These are phyloP conservation scores for Ptilonorhynchus violaceus DNA, from an alignment of 2,113 vertebrate genomes.

Conservation along the genomic window DNA sequence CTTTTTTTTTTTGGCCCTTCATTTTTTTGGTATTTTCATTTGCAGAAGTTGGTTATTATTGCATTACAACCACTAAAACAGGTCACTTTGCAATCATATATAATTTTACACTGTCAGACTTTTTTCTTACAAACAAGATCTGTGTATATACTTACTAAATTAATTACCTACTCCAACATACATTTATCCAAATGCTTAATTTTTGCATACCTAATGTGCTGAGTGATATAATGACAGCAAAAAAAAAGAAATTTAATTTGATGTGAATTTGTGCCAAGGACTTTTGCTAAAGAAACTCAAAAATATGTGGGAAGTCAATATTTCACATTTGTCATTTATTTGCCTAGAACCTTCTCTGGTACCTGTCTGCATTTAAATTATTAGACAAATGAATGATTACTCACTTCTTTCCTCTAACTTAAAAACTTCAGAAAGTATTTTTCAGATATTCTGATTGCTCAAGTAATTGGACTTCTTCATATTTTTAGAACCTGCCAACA, in stretches of 20 bases:
- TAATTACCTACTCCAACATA: neutral
- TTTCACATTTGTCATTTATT: conserved; percentile 17
- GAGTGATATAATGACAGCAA: neutral
- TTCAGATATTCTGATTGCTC: neutral
- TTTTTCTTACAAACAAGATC: neutral
- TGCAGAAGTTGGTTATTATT: neutral
- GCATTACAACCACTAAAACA: neutral
- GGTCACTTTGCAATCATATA: neutral
- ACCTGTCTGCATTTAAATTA: neutral
- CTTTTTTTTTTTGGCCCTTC: neutral
- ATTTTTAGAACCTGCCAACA: neutral
- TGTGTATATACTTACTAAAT: neutral
- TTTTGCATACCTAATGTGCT: neutral
- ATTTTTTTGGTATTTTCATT: neutral
- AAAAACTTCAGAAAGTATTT: neutral
- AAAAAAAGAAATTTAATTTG: neutral
- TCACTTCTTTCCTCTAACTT: neutral
- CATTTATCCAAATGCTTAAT: neutral
- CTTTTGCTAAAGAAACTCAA: neutral
- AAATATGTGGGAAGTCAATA: neutral
- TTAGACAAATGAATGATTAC: neutral
- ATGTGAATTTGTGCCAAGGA: neutral
- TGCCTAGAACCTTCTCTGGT: neutral
- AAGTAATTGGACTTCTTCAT: neutral
- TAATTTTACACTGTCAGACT: neutral